Conservation (phyloP, 2,113 vertebrate genomes). For the Ibidorhyncha struthersii region DNA sequence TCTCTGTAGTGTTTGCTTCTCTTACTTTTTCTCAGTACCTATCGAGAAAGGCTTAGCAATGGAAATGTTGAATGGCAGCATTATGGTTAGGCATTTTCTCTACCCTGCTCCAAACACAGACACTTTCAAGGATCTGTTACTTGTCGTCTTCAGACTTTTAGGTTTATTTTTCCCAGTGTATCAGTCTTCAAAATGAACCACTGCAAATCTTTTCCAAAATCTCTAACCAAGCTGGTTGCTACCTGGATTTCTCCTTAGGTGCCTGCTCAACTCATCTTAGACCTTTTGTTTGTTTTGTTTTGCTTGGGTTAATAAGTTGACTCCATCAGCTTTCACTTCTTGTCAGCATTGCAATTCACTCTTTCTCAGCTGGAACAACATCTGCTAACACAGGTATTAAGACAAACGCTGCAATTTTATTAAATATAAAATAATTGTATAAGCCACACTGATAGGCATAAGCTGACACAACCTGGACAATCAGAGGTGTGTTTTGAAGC, state of each 20-base stretch:
- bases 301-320: neutral
- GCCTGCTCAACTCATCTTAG: neutral
- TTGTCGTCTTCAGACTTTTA: neutral
- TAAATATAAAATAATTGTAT: neutral
- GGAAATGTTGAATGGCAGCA: neutral
- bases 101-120: neutral
- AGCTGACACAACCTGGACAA: neutral
- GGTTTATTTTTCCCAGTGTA: neutral
- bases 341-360: neutral
- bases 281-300: neutral
- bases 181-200: neutral
- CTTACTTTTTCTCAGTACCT: neutral
- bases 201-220: neutral
- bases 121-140: neutral
- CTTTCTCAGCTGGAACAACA: neutral
- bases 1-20: constrained; percentile 21
- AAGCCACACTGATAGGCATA: neutral
- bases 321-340: neutral
- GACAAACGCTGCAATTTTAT: neutral
- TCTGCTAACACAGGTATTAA: neutral
- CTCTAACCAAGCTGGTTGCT: neutral
- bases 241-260: neutral
- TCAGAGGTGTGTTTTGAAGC: neutral
- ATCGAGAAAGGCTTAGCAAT: neutral
- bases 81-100: neutral